A percentile compares a stretch with the other conserved stretches of the same genome.
Evolutionary conservation across 64 coral and sea anemone species (phyloP).

Genomic region (Platygyra sinensis): DNA sequence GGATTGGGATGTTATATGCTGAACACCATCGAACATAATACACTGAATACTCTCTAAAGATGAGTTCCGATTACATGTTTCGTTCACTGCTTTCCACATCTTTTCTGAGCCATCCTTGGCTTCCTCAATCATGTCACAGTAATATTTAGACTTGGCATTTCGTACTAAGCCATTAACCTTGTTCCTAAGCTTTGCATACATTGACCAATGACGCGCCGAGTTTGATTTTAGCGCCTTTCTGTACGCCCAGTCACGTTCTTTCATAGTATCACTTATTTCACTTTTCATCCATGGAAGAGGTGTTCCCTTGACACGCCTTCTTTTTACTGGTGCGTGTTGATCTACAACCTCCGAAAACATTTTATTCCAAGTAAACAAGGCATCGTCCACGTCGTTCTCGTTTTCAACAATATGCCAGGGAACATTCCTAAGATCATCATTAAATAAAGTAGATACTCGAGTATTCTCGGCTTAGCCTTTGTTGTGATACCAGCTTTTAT

Average conservation of each 20-base stretch:
- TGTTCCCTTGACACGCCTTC: constrained; percentile 22
- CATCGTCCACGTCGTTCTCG: constrained; percentile 28
- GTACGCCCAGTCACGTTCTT: constrained; percentile 45
- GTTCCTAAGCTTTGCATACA: constrained; percentile 25
- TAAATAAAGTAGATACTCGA: constrained; percentile 24
- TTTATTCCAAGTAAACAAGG: constrained; percentile 53
- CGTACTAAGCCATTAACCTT: constrained; percentile 17
- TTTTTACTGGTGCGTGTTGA: constrained; percentile 50
- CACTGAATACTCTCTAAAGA: too few species aligned
- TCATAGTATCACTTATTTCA: constrained; percentile 46
- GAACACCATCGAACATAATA: too few species aligned
- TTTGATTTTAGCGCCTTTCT: constrained; percentile 49
- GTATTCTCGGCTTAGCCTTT: too few species aligned
- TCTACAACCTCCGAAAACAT: constrained; percentile 50
- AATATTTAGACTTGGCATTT: not conserved
- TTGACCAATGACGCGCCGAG: constrained; percentile 19
- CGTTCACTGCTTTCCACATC: too few species aligned
- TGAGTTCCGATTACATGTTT: too few species aligned
- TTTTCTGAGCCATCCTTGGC: too few species aligned
- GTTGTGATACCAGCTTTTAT: constrained; percentile 39
- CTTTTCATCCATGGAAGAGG: constrained; percentile 59
- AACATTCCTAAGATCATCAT: constrained; percentile 1
- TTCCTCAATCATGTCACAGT: too few species aligned
- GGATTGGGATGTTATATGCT: too few species aligned
- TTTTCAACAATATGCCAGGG: constrained; percentile 30